phyloP scores from a whole-genome alignment of 1,140 invertebrate genomes.

The Drosophila kepulauana region DNA sequence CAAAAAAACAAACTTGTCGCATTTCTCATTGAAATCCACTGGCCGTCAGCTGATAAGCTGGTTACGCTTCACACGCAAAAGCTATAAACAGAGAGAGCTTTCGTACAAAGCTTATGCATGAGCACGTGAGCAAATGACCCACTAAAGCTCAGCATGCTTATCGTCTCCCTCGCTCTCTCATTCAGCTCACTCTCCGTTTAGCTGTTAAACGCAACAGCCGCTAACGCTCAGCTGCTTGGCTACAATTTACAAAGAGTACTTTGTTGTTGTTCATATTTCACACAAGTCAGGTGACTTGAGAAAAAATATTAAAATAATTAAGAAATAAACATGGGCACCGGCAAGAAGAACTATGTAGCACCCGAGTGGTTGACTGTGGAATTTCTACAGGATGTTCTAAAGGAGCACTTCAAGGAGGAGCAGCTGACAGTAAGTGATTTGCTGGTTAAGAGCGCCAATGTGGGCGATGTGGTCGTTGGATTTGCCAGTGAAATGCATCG shows the following conservation, averaged over 20 bases:
- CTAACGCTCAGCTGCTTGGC: constrained; percentile 35
- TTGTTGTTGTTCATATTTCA: constrained; percentile 27
- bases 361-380: constrained; percentile 79
- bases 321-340: constrained; percentile 73
- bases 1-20: constrained; percentile 6
- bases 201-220: constrained; percentile 40
- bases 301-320: constrained; percentile 41
- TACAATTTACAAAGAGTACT: constrained; percentile 20
- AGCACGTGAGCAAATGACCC: constrained; percentile 41
- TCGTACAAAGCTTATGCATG: constrained; percentile 12
- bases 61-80: constrained; percentile 26
- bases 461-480: constrained; percentile 58
- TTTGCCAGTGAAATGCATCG: constrained; percentile 83
- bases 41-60: constrained; percentile 38
- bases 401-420: constrained; percentile 82
- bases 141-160: constrained; percentile 50
- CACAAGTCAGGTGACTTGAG: constrained; percentile 74
- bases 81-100: constrained; percentile 50
- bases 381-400: constrained; percentile 81
- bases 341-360: constrained; percentile 74
- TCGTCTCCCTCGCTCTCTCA: constrained; percentile 5
- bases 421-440: constrained; percentile 66
- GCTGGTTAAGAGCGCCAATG: constrained; percentile 68
- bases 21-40: constrained; percentile 19
- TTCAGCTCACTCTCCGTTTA: constrained; percentile 43